Evolutionary conservation across 2,113 vertebrate genomes (phyloP).

Genomic region (Microcebus lehilahytsara): DNA sequence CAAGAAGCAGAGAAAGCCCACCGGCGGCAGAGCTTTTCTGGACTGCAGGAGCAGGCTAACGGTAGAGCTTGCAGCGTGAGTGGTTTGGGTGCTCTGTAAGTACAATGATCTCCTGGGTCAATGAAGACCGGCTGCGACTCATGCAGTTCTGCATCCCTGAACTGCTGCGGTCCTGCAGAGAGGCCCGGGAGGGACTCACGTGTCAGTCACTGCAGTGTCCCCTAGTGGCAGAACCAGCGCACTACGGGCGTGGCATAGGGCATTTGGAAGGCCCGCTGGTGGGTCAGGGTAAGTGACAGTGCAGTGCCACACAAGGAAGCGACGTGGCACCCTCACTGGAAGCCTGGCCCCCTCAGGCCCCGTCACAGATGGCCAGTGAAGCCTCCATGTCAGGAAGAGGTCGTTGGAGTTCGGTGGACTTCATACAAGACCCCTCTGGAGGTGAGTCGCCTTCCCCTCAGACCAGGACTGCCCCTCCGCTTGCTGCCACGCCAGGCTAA

Average conservation of each 20-base stretch:
- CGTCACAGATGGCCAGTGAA: neutral
- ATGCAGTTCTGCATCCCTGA: neutral
- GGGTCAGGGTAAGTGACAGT: neutral
- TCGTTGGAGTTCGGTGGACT: neutral
- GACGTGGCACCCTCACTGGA: neutral
- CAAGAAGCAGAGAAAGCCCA: neutral
- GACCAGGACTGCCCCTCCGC: neutral
- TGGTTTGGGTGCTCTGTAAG: neutral
- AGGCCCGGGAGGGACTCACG: accelerated
- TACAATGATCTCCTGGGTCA: neutral
- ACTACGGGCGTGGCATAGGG: neutral
- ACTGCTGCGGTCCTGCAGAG: neutral
- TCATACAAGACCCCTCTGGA: neutral
- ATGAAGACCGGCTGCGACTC: accelerated
- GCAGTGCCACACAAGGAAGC: neutral
- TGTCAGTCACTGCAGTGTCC: neutral
- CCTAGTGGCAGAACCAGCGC: neutral
- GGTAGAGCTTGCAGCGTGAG: neutral
- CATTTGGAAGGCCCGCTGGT: neutral
- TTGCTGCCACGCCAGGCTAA: neutral
- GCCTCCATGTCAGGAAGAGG: neutral
- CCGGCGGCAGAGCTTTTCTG: neutral
- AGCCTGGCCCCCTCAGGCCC: neutral
- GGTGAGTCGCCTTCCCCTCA: neutral
- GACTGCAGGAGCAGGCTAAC: neutral